These are phyloP conservation scores for Brachionus angularis DNA, from an alignment of 1,140 invertebrate species.

Conservation along the genomic window DNA sequence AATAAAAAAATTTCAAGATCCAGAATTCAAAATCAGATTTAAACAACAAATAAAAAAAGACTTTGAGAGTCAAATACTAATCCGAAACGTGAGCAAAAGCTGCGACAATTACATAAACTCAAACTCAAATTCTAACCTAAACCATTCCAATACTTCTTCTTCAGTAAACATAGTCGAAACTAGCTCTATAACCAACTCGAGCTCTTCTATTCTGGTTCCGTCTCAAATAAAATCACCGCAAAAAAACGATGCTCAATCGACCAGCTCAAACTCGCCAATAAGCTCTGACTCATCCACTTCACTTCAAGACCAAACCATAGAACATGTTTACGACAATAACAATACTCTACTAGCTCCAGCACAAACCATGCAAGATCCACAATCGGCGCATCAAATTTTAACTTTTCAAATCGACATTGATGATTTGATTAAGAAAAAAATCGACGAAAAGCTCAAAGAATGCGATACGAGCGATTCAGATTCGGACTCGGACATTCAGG, in stretches of 20 bases:
- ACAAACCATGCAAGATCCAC: not conserved
- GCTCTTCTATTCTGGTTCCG: too few relatives aligned
- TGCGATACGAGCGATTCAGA: slow-evolving; percentile 20
- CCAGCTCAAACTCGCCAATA: not conserved
- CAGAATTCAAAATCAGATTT: not conserved
- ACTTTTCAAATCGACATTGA: slow-evolving; percentile 39
- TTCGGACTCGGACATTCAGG: slow-evolving; percentile 20
- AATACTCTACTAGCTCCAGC: not conserved
- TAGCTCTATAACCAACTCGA: too few relatives aligned
- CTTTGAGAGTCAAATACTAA: not conserved
- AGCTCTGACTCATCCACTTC: slow-evolving; percentile 31
- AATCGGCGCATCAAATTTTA: not conserved
- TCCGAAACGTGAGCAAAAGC: not conserved
- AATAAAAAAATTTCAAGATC: too few relatives aligned
- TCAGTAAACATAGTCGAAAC: not conserved
- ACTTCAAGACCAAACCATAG: not conserved
- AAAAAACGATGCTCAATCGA: slow-evolving; percentile 18
- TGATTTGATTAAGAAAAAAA: slow-evolving; percentile 32
- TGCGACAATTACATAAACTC: slow-evolving; percentile 7
- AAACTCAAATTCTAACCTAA: not conserved
- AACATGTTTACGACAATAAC: slow-evolving; percentile 32
- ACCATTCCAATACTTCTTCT: slow-evolving; percentile 3
- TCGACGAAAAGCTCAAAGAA: slow-evolving; percentile 40
- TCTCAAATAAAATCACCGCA: too few relatives aligned
- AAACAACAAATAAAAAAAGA: not conserved